phyloP scores from a whole-genome alignment of 2,797 vertebrate species.

The Smutsia temminckii region DNA sequence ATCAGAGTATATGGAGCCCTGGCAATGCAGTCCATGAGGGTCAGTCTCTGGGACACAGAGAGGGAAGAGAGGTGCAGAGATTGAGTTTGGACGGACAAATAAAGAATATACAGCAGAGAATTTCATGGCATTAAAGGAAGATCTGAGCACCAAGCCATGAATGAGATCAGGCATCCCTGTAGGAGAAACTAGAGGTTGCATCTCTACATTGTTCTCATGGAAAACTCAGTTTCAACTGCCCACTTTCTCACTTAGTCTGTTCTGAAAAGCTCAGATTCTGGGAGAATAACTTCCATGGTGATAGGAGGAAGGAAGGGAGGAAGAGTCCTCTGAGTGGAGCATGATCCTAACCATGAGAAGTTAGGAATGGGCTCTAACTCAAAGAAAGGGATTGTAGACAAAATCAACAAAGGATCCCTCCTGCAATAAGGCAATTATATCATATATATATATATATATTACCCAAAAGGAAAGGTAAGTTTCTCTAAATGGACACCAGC shows the following conservation, averaged over 20 bases:
- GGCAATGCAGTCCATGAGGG: too few species aligned
- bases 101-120: not conserved
- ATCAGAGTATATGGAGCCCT: not conserved
- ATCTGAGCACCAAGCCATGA: not conserved
- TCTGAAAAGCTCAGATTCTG: not conserved
- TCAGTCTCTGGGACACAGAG: not conserved
- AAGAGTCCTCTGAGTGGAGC: not conserved
- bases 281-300: not conserved
- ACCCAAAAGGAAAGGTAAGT: not conserved
- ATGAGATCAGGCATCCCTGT: not conserved
- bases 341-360: not conserved
- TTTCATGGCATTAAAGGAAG: not conserved
- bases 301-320: not conserved
- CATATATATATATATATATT: not conserved
- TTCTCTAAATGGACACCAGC: not conserved
- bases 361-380: not conserved
- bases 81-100: not conserved
- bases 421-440: conserved; percentile 2
- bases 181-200: not conserved
- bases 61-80: not conserved
- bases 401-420: not conserved
- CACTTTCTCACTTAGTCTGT: not conserved
- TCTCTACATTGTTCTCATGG: not conserved
- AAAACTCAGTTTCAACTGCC: not conserved
- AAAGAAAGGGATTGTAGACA: not conserved